A percentile compares a stretch with the other conserved stretches of the same genome.
phyloP scores from a whole-genome alignment of 2,113 vertebrate species.

The Lanius collurio region DNA sequence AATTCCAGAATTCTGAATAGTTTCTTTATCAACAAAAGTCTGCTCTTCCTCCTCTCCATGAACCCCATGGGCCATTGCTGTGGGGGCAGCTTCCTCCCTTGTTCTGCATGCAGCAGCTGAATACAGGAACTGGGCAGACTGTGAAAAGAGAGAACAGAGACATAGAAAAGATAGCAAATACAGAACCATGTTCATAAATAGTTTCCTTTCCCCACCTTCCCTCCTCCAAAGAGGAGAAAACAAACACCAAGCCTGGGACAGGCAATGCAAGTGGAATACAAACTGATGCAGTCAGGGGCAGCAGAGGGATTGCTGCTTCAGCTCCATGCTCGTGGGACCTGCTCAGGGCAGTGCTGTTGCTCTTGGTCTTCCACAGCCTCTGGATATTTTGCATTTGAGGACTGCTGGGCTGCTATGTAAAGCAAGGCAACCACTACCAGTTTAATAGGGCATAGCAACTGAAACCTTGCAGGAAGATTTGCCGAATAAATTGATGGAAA shows the following conservation, averaged over 20 bases:
- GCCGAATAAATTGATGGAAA: neutral
- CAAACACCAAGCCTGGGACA: neutral
- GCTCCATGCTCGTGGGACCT: accelerated
- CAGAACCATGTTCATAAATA: neutral
- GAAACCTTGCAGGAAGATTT: neutral
- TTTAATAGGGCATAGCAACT: neutral
- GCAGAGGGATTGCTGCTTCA: accelerated
- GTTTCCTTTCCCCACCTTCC: neutral
- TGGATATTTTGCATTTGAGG: neutral
- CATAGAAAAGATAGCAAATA: neutral
- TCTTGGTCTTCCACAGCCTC: neutral
- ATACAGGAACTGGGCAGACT: neutral
- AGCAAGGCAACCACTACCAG: neutral
- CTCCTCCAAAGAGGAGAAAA: neutral
- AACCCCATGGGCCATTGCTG: neutral
- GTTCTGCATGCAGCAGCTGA: neutral
- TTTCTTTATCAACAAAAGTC: neutral
- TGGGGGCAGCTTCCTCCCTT: neutral
- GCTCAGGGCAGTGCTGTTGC: neutral
- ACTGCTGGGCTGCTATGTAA: neutral
- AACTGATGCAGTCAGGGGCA: accelerated
- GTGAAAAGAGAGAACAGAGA: neutral
- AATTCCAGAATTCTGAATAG: neutral
- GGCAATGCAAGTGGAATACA: neutral
- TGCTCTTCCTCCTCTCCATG: neutral